Evolutionary conservation across 2,888 invertebrate species (phyloP).

Genomic region (Cosmia pyralina): DNA sequence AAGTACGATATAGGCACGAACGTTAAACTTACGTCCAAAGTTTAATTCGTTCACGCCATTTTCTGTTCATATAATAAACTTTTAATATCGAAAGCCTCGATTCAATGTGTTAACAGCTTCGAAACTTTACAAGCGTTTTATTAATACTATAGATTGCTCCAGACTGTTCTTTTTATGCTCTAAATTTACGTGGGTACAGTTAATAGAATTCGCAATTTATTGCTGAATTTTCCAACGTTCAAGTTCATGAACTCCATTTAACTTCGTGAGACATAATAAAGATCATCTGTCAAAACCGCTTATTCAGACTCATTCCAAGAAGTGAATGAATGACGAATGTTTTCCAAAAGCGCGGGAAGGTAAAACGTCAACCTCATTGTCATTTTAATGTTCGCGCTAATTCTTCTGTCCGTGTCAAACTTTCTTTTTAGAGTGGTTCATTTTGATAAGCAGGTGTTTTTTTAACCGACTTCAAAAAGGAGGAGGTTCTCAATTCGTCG

Average conservation of each 20-base stretch:
- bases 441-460: conserved; percentile 4
- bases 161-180: conserved; percentile 44
- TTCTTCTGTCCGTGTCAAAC: conserved; percentile 37
- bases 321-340: conserved; percentile 40
- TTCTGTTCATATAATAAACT: conserved; percentile 48
- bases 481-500: too few species aligned
- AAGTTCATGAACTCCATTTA: conserved; percentile 58
- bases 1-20: conserved; percentile 38
- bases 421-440: conserved; percentile 2
- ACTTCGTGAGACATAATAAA: conserved; percentile 57
- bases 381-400: conserved; percentile 29
- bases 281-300: conserved; percentile 56
- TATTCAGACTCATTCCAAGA: conserved; percentile 36
- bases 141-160: conserved; percentile 46
- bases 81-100: conserved; percentile 44
- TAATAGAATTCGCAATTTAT: conserved; percentile 59
- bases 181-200: conserved; percentile 41
- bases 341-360: conserved; percentile 39
- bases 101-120: conserved; percentile 49
- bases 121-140: conserved; percentile 47
- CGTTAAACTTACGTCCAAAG: conserved; percentile 47
- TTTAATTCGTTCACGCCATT: conserved; percentile 57
- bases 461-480: too few species aligned
- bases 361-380: conserved; percentile 32
- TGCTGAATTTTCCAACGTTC: conserved; percentile 47